phyloP scores from a whole-genome alignment of 2,113 vertebrate genomes.

The Aphyosemion australe region DNA sequence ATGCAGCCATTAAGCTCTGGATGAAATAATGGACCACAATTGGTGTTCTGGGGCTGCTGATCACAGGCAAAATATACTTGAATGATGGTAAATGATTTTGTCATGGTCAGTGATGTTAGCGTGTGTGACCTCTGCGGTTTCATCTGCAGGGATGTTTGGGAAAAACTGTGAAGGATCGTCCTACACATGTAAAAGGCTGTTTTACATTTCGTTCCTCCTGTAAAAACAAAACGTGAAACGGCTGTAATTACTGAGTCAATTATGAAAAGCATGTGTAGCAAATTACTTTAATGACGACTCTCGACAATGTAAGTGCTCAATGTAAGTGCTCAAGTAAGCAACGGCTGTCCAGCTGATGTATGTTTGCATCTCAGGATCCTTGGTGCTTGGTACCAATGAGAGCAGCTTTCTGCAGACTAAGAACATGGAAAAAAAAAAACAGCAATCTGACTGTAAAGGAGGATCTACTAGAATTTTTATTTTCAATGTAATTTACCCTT shows the following conservation, averaged over 20 bases:
- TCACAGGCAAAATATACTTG: slow-evolving; percentile 26
- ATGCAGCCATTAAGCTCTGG: slow-evolving; percentile 19
- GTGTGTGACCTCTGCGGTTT: slow-evolving; percentile 14
- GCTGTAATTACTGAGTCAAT: not conserved
- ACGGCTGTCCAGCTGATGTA: slow-evolving; percentile 55
- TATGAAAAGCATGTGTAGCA: not conserved
- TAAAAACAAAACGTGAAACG: not conserved
- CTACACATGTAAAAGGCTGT: not conserved
- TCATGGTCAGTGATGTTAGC: slow-evolving; percentile 1
- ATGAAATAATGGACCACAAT: slow-evolving; percentile 3
- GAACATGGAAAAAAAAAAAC: slow-evolving; percentile 47
- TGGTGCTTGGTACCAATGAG: slow-evolving; percentile 46
- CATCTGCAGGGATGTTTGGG: not conserved
- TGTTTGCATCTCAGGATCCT: slow-evolving; percentile 54
- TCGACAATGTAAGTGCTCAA: not conserved
- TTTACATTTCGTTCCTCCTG: not conserved
- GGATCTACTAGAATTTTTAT: slow-evolving; percentile 21
- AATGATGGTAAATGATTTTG: slow-evolving; percentile 14
- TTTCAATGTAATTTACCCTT: slow-evolving; percentile 38
- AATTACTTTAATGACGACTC: not conserved
- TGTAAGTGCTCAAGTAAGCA: not conserved
- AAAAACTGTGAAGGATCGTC: not conserved
- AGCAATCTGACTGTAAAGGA: not conserved
- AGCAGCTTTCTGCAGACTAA: slow-evolving; percentile 60
- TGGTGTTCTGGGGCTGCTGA: slow-evolving; percentile 27